phyloP scores from a whole-genome alignment of 2,113 vertebrate genomes.

The Acanthisitta chloris region DNA sequence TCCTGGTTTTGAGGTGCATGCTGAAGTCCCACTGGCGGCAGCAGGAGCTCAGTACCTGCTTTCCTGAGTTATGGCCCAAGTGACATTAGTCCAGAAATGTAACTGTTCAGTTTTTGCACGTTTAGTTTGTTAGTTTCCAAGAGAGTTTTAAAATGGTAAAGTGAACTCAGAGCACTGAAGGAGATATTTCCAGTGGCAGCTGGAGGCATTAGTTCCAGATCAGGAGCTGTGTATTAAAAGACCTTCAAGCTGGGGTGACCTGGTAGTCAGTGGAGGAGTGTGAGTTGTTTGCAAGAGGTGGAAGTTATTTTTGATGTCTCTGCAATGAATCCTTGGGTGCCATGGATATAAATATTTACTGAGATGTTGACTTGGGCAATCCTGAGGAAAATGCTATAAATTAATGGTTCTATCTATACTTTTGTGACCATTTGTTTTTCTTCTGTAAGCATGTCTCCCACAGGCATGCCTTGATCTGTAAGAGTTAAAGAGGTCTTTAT shows the following conservation, averaged over 20 bases:
- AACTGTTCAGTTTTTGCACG: background rate
- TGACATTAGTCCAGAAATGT: accelerated
- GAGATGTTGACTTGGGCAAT: background rate
- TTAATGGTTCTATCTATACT: background rate
- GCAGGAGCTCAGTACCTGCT: background rate
- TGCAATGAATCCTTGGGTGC: background rate
- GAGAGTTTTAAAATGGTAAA: background rate
- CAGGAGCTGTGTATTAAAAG: background rate
- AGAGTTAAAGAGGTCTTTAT: background rate
- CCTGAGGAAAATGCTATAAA: background rate
- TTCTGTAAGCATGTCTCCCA: background rate
- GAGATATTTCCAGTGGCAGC: background rate
- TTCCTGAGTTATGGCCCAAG: background rate
- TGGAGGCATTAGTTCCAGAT: background rate
- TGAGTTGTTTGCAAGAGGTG: background rate
- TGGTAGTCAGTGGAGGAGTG: background rate
- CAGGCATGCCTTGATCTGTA: background rate
- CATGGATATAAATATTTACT: background rate
- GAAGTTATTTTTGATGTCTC: background rate
- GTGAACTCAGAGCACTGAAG: background rate
- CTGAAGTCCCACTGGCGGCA: background rate
- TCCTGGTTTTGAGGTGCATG: background rate
- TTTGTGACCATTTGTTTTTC: background rate
- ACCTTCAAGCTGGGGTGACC: background rate
- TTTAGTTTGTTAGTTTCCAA: background rate